These are phyloP conservation scores for Eidolon dupreanum DNA, from an alignment of 2,797 vertebrate species.

Conservation along the genomic window DNA sequence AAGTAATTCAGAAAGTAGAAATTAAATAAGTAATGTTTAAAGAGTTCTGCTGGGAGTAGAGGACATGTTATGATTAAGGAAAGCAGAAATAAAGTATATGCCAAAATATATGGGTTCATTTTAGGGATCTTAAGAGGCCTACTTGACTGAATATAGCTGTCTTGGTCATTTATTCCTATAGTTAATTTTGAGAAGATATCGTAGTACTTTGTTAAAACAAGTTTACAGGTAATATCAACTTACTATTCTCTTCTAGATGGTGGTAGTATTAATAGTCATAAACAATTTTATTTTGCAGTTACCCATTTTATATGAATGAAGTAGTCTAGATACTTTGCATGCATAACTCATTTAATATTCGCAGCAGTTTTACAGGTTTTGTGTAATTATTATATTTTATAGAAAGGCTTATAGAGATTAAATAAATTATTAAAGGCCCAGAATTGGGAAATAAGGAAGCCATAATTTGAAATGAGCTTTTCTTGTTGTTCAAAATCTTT, in stretches of 20 bases:
- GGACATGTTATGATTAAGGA: background rate
- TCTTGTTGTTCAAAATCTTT: background rate
- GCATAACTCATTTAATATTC: background rate
- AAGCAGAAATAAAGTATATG: background rate
- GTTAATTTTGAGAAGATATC: background rate
- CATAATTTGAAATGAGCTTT: background rate
- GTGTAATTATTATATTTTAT: background rate
- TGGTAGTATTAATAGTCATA: background rate
- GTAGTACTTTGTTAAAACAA: background rate
- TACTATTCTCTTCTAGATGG: background rate
- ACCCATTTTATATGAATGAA: background rate
- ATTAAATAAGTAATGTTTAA: background rate
- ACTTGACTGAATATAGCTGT: background rate
- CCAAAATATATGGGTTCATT: background rate
- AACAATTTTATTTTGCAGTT: background rate
- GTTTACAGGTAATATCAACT: background rate
- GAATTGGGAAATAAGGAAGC: background rate
- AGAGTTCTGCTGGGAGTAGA: background rate
- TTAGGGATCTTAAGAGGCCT: background rate
- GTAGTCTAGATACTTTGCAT: background rate
- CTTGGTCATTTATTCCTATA: background rate
- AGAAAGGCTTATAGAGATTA: background rate
- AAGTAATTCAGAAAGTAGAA: slow-evolving; percentile 9
- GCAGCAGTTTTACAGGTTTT: background rate
- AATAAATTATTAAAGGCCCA: background rate